A percentile compares a stretch with the other conserved stretches of the same genome.
Evolutionary conservation across 2,113 vertebrate genomes (phyloP).

Genomic region (Periophthalmodon schlosseri): DNA sequence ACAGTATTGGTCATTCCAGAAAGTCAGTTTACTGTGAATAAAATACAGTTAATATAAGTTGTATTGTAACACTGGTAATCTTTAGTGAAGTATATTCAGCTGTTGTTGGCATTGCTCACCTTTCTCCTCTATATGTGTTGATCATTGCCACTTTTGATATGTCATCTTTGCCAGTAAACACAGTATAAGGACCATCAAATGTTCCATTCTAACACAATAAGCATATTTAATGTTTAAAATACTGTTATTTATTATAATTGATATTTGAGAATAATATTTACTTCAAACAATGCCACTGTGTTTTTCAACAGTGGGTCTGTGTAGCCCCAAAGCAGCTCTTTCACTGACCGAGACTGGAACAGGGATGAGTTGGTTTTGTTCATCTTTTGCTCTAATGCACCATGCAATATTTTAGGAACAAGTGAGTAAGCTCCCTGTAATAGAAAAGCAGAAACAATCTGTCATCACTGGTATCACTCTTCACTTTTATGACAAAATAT

Average conservation of each 20-base stretch:
- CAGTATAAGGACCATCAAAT: conserved; percentile 82
- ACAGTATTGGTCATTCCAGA: conserved; percentile 83
- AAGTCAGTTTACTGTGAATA: conserved; percentile 77
- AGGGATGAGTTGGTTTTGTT: conserved; percentile 73
- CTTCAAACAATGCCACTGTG: conserved; percentile 78
- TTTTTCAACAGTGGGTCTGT: conserved; percentile 74
- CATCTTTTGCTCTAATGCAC: conserved; percentile 66
- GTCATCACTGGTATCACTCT: background rate
- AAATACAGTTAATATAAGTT: conserved; percentile 4
- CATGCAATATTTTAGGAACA: conserved; percentile 9
- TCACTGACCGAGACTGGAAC: conserved; percentile 85
- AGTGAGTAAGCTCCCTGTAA: conserved; percentile 79
- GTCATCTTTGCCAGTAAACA: conserved; percentile 84
- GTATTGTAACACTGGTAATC: background rate
- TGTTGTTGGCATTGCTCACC: conserved; percentile 71
- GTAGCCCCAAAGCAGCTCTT: conserved; percentile 92
- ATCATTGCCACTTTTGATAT: conserved; percentile 83
- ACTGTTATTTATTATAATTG: background rate
- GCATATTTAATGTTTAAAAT: conserved; percentile 34
- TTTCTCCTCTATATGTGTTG: conserved; percentile 80
- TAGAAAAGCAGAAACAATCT: background rate
- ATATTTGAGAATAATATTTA: background rate
- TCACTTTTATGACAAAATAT: background rate
- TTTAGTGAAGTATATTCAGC: background rate
- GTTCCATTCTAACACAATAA: conserved; percentile 83